Base-by-base conservation (phyloP, 2,888 invertebrate genomes). In the Drosophila melanosoma region DNA sequence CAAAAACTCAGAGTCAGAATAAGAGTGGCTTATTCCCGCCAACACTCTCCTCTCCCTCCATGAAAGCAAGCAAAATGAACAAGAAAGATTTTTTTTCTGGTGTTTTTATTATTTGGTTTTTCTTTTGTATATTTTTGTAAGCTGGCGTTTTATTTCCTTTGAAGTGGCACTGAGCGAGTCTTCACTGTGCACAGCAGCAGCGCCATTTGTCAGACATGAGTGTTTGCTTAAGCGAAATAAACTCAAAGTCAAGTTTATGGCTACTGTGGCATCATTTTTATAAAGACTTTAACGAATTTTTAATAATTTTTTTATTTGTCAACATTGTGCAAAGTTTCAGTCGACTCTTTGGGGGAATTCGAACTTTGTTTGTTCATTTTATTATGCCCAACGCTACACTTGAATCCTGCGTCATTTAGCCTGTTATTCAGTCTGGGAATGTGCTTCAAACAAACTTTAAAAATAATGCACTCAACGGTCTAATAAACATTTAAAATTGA, bases 221-320 rank as follows among this genome's bases (percentile, higher is more conserved):
- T 66, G 45, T 69, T 69, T 69, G 63, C 61, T 49, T 64, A 69
- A 61, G 66, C 65, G 67, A 77, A 66, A 74, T 54, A 66, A 69
- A 67, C 56, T 60, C 35, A 53, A 65, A 75, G 64, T 68, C 76
- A 68, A 71, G 70, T 79, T 79, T 81, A 77, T 64, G 53, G 61
- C 75, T 74, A 76, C 76, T 66, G 69, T 62, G 57, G 62, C 85
- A 82, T 85, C 6, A 77, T 87, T 87, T 85, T 69, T 58, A 2
- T 76, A 85, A 85, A 73, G 83, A 83, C 83, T 85, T 85, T 79
- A 84, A 87, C 76, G 83, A 71, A 69, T 76, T 82, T 85, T 87
- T 75, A 79, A 85, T 87, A 79, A 84, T 87, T 73, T 83, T 67
- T 87, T 84, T 29, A 29, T 80, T 74, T 86, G 81, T 73, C 73